Base-by-base conservation (phyloP, 2,113 vertebrate species). In the Casuarius casuarius region DNA sequence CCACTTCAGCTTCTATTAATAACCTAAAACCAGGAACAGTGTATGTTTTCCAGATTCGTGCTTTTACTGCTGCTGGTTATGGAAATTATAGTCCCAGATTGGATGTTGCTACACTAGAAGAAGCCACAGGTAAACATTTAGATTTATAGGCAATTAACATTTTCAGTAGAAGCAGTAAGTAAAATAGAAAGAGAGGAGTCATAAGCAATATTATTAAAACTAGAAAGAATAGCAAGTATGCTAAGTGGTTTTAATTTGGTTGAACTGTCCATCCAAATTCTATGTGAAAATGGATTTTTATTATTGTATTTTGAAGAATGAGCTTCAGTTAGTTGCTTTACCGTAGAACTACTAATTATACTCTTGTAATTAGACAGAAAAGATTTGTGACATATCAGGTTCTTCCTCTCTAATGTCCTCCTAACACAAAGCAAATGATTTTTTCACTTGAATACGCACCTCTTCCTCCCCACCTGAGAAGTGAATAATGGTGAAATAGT, bases 21-120 rank as follows among this genome's bases (percentile, higher is more conserved):
- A 99, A 99, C 96, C 97, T 99, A 96, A 99, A 99, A 97, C 99
- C 99, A 94, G 99, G 99, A 98, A 99, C 99, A 80, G 98, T 99
- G 40, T 99, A 99, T 93, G 98, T 99, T 95, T 99, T 99, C 97
- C 99, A 99, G 98, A 99, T 99, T 91, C 98, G 99, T 83, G 99
- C 99, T 80, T 99, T 99, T 95, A 99, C 99, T 21, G 99, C 99
- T 73, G 99, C 99, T 6, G 99, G 99, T 14, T 99, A 99, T 94
- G 99, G 99, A 82, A 99, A 98, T 95, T 99, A 98, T 52, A 99
- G 99, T 31, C 99, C 99, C 89, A 98, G 99, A 79, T 97, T 99
- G 62, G 99, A 99, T 97, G 99, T 99, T 97, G 99, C 99, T 88
- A 99, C 99, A 29, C 98, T 99, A 95, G 99, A 99, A 94, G 99